These are phyloP conservation scores for Chloropsis hardwickii DNA, from an alignment of 2,113 vertebrate species.

Conservation along the genomic window DNA sequence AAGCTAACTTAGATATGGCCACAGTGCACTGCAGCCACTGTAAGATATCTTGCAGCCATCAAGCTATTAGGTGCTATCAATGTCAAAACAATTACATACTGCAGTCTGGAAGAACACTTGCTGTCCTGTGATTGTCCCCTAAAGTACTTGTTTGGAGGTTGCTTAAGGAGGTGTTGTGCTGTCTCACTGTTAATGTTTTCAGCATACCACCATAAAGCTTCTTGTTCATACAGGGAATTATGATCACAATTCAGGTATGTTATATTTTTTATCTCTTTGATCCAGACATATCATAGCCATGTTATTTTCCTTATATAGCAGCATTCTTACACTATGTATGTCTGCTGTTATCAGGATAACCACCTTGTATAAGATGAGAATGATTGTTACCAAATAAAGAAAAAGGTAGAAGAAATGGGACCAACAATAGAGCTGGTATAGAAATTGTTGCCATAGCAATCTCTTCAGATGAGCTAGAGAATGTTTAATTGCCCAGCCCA, in stretches of 20 bases:
- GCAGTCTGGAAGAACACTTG: neutral
- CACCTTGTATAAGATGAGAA: neutral
- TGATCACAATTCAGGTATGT: neutral
- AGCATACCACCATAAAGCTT: neutral
- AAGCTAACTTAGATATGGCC: neutral
- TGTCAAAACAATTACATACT: neutral
- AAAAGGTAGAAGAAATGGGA: neutral
- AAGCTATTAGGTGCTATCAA: neutral
- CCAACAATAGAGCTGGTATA: constrained; percentile 14
- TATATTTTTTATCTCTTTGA: neutral
- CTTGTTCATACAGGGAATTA: neutral
- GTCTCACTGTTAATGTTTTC: neutral
- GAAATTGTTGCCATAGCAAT: constrained; percentile 38
- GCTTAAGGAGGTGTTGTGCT: neutral
- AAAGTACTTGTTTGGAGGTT: neutral
- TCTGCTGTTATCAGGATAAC: neutral
- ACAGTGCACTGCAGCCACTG: neutral
- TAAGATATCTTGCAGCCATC: neutral
- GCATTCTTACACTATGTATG: neutral
- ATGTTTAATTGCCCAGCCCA: constrained; percentile 26
- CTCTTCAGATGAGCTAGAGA: constrained; percentile 38
- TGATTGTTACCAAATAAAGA: constrained; percentile 7
- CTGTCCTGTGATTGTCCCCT: neutral
- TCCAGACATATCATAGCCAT: neutral
- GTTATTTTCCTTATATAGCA: neutral